Percentiles rank a stretch among this genome's conserved stretches.
Conservation (phyloP, 1,140 invertebrate species). For the Temnothorax longispinosus region DNA sequence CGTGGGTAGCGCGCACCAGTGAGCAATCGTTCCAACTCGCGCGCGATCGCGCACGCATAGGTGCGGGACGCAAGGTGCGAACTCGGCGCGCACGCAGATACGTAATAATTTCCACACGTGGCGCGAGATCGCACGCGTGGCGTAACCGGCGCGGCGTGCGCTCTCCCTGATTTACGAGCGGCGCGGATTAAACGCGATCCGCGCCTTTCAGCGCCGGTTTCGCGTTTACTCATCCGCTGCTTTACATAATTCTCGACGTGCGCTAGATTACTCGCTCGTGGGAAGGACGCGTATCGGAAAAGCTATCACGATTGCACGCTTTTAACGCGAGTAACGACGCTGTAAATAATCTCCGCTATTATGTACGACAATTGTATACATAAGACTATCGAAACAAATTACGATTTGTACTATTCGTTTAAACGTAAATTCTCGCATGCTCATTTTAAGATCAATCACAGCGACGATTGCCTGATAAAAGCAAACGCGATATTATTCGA, state of each 20-base stretch:
- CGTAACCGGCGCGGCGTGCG: conserved; percentile 27
- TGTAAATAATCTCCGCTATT: conserved; percentile 4
- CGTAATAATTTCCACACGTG: conserved; percentile 68
- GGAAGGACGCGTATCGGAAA: neutral
- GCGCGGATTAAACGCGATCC: conserved; percentile 43
- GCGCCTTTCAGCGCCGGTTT: conserved; percentile 26
- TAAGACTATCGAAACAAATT: neutral
- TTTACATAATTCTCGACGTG: conserved; percentile 36
- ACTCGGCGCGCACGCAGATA: conserved; percentile 56
- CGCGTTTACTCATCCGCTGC: conserved; percentile 1
- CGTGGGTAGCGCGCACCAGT: conserved; percentile 25
- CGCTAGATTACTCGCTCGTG: neutral
- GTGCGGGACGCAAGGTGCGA: conserved; percentile 52
- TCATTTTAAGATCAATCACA: neutral
- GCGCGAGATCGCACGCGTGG: neutral
- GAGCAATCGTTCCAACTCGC: conserved; percentile 22
- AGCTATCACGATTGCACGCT: neutral
- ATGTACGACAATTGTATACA: neutral
- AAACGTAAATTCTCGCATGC: neutral
- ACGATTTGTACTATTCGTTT: neutral
- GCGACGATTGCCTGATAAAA: neutral
- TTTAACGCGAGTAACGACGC: conserved; percentile 5
- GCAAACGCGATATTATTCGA: neutral
- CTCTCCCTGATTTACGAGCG: conserved; percentile 39
- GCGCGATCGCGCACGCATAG: neutral